Conservation (phyloP, 1,140 invertebrate genomes). For the Drosophila oshimai region DNA sequence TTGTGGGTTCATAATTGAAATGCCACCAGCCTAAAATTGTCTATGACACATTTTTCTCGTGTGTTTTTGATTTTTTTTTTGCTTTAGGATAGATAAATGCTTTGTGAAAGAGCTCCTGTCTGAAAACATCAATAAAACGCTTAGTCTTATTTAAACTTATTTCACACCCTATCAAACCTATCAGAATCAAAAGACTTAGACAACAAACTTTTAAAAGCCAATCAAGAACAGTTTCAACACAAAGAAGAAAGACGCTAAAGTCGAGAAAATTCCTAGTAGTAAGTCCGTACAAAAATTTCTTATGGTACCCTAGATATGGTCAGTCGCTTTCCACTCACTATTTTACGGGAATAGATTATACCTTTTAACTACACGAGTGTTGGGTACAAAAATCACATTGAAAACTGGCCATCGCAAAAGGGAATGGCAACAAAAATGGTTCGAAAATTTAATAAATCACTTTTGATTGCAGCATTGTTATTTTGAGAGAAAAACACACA, state of each 20-base stretch:
- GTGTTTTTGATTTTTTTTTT: neutral
- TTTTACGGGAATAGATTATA: no score
- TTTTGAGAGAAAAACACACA: slow-evolving; percentile 62
- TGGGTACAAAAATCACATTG: neutral
- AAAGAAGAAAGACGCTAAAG: neutral
- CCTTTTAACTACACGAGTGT: no score
- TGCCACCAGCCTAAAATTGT: neutral
- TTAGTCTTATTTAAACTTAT: no score
- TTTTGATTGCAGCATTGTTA: slow-evolving; percentile 74
- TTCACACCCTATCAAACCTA: neutral
- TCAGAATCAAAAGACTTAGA: slow-evolving; percentile 57
- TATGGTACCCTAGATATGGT: no score
- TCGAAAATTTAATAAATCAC: slow-evolving; percentile 73
- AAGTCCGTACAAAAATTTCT: no score
- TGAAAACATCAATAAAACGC: no score
- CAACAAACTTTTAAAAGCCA: slow-evolving; percentile 33
- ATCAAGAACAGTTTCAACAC: neutral
- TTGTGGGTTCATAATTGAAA: neutral
- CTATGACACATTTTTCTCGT: neutral
- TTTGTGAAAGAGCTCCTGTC: no score
- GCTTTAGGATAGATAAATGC: no score
- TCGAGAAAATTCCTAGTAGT: no score
- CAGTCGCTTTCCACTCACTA: no score
- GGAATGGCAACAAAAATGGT: slow-evolving; percentile 40
- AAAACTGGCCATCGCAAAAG: neutral